Evolutionary conservation across 1,140 invertebrate genomes (phyloP).

Genomic region (Panulirus ornatus): DNA sequence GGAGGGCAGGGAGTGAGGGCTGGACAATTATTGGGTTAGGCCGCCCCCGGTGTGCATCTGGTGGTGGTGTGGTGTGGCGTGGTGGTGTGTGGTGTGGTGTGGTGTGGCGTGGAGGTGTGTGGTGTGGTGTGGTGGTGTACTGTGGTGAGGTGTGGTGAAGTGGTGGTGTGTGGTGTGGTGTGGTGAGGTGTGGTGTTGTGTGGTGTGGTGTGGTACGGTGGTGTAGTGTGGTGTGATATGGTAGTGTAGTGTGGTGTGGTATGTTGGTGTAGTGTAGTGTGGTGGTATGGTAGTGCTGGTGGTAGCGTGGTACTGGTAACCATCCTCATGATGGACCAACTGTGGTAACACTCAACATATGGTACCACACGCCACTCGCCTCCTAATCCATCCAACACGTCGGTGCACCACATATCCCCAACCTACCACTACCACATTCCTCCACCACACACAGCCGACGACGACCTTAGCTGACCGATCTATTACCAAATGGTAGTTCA

Average conservation of each 20-base stretch:
- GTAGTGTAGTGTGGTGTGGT: neutral
- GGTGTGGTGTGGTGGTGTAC: neutral
- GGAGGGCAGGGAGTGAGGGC: conserved; percentile 24
- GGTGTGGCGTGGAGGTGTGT: neutral
- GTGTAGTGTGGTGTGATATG: neutral
- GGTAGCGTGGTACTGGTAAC: neutral
- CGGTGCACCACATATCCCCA: too few relatives aligned
- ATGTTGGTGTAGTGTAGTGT: too few relatives aligned
- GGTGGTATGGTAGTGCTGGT: neutral
- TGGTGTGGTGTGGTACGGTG: neutral
- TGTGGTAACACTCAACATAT: too few relatives aligned
- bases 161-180: neutral
- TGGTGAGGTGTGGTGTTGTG: neutral
- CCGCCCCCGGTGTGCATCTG: conserved; percentile 46
- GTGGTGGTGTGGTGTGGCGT: conserved; percentile 3
- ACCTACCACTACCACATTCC: too few relatives aligned
- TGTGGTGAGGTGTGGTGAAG: neutral
- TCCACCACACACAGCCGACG: neutral
- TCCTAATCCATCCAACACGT: too few relatives aligned
- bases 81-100: neutral
- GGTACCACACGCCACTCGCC: too few relatives aligned
- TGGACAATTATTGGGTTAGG: conserved; percentile 45
- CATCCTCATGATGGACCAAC: neutral
- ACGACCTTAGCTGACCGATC: neutral
- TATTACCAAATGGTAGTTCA: neutral